Base-by-base conservation (phyloP, 2,113 vertebrate species). In the Polypterus bichir region DNA sequence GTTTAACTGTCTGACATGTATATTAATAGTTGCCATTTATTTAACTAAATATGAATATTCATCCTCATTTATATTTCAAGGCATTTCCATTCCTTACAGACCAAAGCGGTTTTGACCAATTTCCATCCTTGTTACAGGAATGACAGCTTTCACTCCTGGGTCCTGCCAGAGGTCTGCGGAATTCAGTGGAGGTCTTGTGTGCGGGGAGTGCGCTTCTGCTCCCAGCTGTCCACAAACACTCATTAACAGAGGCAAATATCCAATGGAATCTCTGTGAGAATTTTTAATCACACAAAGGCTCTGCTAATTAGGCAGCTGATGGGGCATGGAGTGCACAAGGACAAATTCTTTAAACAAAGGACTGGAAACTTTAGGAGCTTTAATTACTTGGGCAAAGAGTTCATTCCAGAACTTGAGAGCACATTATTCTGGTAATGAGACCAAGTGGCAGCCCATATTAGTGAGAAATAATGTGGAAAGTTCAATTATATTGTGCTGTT, bases 141-240 rank as follows among this genome's bases (percentile, higher is more conserved):
- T 94, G 93, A 97, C 94, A 96, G 94, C 89, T 92, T 86, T 90
- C 93, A 94, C 92, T 95, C 92, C 79, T 79, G 90, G 90, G 92
- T 88, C 90, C 88, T 93, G 95, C 94, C 93, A 97, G 90, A 94
- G 93, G 92, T 93, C 90, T 87, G 81, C 85, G 76, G 83, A 85
- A 88, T 84, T 86, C 88, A 86, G 89, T 87, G 92, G 92, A 92
- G 88, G 89, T 89, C 91, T 84, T 65, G 81, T 73, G 82, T 83
- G 83, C 80, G 83, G 88, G 90, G 90, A 91, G 81, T 70, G 71
- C 55, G 76, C 76, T 75, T 85, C 84, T 55, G 81, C 89, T 92
- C 94, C 94, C 95, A 97, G 93, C 93, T 97, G 95, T 97, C 95
- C 93, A 93, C 92, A 97, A 98, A 97, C 94, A 97, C 92, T 98